These are phyloP conservation scores for Leptopilina clavipes DNA, from an alignment of 1,140 invertebrate species.

Conservation along the genomic window DNA sequence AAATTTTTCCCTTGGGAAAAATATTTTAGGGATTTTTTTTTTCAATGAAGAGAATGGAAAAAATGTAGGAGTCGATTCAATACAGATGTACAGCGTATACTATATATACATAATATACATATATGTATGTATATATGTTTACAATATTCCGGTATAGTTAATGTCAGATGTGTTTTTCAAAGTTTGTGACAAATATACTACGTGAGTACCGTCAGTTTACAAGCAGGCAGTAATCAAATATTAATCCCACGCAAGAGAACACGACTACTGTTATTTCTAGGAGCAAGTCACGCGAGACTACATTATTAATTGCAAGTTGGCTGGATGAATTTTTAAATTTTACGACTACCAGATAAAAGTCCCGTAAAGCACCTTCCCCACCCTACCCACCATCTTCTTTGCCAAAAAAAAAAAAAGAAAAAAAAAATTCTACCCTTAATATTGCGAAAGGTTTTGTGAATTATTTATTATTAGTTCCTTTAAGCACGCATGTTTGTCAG, in stretches of 20 bases:
- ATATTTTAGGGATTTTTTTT: no score
- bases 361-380: constrained; percentile 40
- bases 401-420: no score
- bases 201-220: constrained; percentile 28
- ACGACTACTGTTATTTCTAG: constrained; percentile 28
- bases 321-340: constrained; percentile 54
- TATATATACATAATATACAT: no score
- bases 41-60: no score
- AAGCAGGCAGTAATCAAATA: constrained; percentile 9
- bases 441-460: constrained; percentile 34
- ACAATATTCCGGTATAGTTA: background rate
- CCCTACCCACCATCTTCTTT: no score
- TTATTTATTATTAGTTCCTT: background rate
- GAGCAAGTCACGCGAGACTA: constrained; percentile 51
- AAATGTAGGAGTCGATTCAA: no score
- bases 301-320: constrained; percentile 49
- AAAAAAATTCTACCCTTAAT: constrained; percentile 38
- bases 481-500: constrained; percentile 1
- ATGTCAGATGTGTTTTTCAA: background rate
- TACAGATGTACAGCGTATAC: no score
- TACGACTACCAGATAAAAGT: constrained; percentile 53
- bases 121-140: background rate
- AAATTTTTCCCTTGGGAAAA: no score
- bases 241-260: constrained; percentile 27
- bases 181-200: constrained; percentile 25